These are phyloP conservation scores for Grammomys surdaster DNA, from an alignment of 2,113 vertebrate species.

Conservation along the genomic window DNA sequence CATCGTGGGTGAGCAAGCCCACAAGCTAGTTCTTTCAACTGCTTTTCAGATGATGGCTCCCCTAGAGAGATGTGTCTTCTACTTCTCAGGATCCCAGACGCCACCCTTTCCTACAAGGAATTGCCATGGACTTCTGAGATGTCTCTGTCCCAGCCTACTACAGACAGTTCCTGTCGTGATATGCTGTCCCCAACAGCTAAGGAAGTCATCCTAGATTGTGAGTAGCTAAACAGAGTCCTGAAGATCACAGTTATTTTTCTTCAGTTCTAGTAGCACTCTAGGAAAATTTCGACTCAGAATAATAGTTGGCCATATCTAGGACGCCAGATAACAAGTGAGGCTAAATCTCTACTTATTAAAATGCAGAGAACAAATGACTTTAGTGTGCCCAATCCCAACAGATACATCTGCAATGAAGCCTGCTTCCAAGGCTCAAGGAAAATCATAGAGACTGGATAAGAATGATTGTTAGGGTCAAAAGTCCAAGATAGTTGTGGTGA, in stretches of 20 bases:
- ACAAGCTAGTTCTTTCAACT: background rate
- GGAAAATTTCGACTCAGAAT: background rate
- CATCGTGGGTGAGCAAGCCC: background rate
- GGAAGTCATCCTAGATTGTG: background rate
- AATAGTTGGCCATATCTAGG: background rate
- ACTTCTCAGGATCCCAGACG: too few species aligned
- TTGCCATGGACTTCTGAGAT: too few species aligned
- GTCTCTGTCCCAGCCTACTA: too few species aligned
- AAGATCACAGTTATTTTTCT: slow-evolving; percentile 31
- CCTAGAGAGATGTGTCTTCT: too few species aligned
- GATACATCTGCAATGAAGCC: background rate
- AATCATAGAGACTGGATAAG: background rate
- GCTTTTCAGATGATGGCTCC: too few species aligned
- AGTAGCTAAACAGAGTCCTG: background rate
- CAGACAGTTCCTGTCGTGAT: too few species aligned
- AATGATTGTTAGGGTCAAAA: background rate
- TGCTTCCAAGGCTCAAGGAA: background rate
- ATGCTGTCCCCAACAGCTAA: background rate
- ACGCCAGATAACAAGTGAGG: background rate
- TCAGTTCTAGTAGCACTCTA: background rate
- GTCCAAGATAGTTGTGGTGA: background rate
- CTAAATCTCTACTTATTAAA: background rate
- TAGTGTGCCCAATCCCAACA: too few species aligned
- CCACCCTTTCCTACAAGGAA: too few species aligned
- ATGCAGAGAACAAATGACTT: background rate